Evolutionary conservation across 2,113 vertebrate species (phyloP).

Genomic region (Lepisosteus osseus): DNA sequence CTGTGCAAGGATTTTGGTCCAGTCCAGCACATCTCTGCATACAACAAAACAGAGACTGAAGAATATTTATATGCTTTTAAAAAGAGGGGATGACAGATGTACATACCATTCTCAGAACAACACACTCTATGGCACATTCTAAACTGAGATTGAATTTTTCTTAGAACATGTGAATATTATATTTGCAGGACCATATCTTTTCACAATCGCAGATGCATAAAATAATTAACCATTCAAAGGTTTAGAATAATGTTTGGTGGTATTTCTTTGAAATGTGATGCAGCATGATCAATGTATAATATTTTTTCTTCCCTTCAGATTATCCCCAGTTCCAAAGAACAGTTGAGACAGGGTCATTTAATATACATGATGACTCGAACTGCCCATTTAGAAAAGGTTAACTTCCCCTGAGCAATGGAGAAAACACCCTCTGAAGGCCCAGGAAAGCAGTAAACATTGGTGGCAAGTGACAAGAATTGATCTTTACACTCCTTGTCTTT

Average conservation of each 20-base stretch:
- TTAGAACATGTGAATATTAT: no score
- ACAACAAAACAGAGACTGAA: no score
- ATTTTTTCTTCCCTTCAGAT: slow-evolving; percentile 33
- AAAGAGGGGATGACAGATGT: no score
- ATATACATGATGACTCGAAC: slow-evolving; percentile 68
- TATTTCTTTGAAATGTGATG: not conserved
- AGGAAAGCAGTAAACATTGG: slow-evolving; percentile 73
- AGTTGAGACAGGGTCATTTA: slow-evolving; percentile 63
- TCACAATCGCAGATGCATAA: slow-evolving; percentile 9
- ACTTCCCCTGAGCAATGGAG: slow-evolving; percentile 70
- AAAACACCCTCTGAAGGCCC: slow-evolving; percentile 67
- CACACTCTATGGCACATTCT: no score
- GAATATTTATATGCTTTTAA: no score
- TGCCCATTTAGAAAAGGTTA: slow-evolving; percentile 74
- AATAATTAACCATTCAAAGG: no score
- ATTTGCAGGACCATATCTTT: slow-evolving; percentile 12
- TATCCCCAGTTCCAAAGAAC: slow-evolving; percentile 45
- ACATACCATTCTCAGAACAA: no score
- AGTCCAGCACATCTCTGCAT: no score
- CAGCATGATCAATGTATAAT: not conserved
- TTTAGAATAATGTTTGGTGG: not conserved
- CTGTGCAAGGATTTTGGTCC: no score
- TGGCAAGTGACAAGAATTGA: slow-evolving; percentile 80
- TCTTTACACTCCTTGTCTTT: slow-evolving; percentile 69
- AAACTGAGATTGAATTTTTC: no score